Evolutionary conservation across 2,888 invertebrate genomes (phyloP).

Genomic region (Acanthococcus lagerstroemiae): DNA sequence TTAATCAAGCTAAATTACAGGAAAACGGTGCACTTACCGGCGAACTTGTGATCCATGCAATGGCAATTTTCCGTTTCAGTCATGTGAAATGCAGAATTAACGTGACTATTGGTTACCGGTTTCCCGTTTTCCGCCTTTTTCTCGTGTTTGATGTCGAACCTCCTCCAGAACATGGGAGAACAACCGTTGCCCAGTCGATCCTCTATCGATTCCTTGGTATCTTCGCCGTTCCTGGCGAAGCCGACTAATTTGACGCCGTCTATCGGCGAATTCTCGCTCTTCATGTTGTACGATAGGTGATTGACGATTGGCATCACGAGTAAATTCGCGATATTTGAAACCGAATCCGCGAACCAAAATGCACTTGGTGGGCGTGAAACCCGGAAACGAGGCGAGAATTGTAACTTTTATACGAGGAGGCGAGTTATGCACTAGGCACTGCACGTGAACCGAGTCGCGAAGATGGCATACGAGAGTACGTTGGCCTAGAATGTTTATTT

Average conservation of each 20-base stretch:
- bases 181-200: conserved; percentile 19
- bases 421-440: no score
- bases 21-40: no score
- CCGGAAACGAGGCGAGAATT: no score
- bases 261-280: conserved; percentile 37
- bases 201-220: conserved; percentile 1
- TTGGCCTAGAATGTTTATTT: no score
- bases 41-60: background rate
- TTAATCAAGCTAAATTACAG: no score
- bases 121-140: background rate
- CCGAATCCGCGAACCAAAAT: no score
- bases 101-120: background rate
- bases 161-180: conserved; percentile 10
- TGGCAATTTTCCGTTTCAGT: background rate
- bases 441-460: no score
- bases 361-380: no score
- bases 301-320: conserved; percentile 15
- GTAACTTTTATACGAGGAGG: no score
- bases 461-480: no score
- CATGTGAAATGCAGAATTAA: background rate
- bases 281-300: conserved; percentile 32
- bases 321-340: no score
- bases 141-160: background rate
- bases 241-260: conserved; percentile 33
- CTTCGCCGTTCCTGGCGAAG: conserved; percentile 32